phyloP scores from a whole-genome alignment of 2,113 vertebrate species.

The Chiloscyllium plagiosum region DNA sequence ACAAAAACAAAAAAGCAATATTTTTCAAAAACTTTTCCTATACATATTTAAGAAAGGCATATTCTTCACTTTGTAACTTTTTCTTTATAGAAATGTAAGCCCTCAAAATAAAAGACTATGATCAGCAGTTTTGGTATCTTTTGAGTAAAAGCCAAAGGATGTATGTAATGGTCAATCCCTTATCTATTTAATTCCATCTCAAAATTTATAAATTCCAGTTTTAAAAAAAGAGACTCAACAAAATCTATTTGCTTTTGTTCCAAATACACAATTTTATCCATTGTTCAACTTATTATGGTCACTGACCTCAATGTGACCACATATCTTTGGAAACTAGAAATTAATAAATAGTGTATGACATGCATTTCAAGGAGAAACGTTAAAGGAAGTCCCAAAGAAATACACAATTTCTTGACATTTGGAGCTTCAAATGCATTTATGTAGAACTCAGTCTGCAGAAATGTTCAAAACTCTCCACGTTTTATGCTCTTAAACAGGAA shows the following conservation, averaged over 20 bases:
- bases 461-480: background rate
- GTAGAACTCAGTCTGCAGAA: background rate
- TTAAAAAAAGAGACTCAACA: background rate
- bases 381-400: background rate
- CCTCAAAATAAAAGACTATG: background rate
- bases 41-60: background rate
- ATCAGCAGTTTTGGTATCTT: conserved; percentile 1
- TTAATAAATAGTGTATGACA: background rate
- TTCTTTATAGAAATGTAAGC: background rate
- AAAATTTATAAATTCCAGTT: conserved; percentile 14
- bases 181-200: background rate
- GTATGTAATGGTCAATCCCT: background rate
- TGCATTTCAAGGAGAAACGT: background rate
- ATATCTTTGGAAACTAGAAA: background rate
- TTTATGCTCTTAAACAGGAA: background rate
- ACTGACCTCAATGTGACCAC: background rate
- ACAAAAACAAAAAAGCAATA: background rate
- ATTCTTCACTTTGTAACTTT: background rate
- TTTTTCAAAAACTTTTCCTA: background rate
- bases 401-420: background rate
- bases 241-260: background rate
- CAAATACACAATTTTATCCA: background rate
- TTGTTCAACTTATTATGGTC: background rate
- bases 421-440: background rate
- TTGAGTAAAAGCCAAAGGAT: conserved; percentile 12